Evolutionary conservation across 2,888 invertebrate species (phyloP).

Genomic region (Sthenelais limicola): DNA sequence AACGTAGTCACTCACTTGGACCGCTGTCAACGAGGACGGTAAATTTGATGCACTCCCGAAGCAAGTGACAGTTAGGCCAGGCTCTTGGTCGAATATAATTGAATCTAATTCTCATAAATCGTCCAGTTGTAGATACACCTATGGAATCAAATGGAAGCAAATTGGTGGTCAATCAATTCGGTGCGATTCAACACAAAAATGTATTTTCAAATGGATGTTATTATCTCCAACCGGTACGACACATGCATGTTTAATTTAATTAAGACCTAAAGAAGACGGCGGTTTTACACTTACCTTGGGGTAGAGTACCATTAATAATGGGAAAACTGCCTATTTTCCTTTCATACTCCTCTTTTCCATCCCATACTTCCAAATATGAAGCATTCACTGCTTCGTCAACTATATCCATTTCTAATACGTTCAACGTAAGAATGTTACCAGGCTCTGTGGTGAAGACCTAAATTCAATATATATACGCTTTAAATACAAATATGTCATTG

Average conservation of each 20-base stretch:
- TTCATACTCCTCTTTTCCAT: conserved; percentile 50
- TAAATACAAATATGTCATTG: too few relatives aligned
- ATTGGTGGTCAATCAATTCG: too few relatives aligned
- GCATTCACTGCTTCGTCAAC: conserved; percentile 77
- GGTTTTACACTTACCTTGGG: conserved; percentile 80
- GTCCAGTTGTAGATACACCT: conserved; percentile 80
- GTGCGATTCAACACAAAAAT: too few relatives aligned
- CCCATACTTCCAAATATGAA: conserved; percentile 62
- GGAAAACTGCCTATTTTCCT: conserved; percentile 53
- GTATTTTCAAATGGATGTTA: too few relatives aligned
- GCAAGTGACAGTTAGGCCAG: conserved; percentile 76
- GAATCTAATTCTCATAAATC: conserved; percentile 86
- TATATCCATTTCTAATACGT: conserved; percentile 86
- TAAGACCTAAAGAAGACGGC: too few relatives aligned
- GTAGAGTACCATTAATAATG: conserved; percentile 88
- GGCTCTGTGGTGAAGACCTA: conserved; percentile 55
- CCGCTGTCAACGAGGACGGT: conserved; percentile 87
- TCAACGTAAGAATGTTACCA: conserved; percentile 88
- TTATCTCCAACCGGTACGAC: too few relatives aligned
- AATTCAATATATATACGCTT: too few relatives aligned
- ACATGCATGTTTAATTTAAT: too few relatives aligned
- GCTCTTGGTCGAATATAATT: conserved; percentile 64
- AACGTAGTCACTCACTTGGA: conserved; percentile 74
- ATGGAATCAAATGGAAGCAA: too few relatives aligned
- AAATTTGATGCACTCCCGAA: conserved; percentile 81